Conservation (phyloP, 2,888 invertebrate genomes). For the Xanthorhoe designata region DNA sequence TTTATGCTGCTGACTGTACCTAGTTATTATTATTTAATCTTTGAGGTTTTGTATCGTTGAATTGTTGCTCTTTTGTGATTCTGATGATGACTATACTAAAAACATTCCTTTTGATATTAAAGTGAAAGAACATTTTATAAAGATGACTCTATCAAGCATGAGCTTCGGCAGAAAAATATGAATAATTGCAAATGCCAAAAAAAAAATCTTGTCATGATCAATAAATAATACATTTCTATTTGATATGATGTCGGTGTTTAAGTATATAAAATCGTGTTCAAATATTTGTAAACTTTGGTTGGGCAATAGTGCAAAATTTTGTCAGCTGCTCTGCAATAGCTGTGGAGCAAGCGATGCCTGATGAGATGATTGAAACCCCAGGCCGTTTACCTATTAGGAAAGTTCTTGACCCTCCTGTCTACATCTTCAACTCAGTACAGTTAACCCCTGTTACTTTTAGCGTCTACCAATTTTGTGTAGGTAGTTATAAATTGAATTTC, state of each 20-base stretch:
- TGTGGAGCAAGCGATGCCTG: constrained; percentile 22
- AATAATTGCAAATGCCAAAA: no score
- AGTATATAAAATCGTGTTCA: not conserved
- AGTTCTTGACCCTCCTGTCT: constrained; percentile 19
- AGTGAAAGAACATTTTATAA: no score
- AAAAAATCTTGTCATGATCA: no score
- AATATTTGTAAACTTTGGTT: constrained; percentile 1
- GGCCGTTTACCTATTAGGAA: constrained; percentile 21
- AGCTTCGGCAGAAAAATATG: no score
- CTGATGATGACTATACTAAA: no score
- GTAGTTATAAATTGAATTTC: no score
- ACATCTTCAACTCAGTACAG: not conserved
- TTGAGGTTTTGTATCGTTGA: not conserved
- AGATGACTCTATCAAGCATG: no score
- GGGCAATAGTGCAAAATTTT: constrained; percentile 14
- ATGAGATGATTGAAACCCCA: constrained; percentile 22
- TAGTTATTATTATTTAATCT: not conserved
- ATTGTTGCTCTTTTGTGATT: not conserved
- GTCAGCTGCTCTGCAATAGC: constrained; percentile 12
- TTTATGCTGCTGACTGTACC: no score
- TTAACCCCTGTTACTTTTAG: not conserved
- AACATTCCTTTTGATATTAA: no score
- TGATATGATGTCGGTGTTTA: not conserved
- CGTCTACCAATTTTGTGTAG: not conserved
- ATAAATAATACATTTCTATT: no score